Base-by-base conservation (phyloP, 2,888 invertebrate genomes). In the Hemaris fuciformis region DNA sequence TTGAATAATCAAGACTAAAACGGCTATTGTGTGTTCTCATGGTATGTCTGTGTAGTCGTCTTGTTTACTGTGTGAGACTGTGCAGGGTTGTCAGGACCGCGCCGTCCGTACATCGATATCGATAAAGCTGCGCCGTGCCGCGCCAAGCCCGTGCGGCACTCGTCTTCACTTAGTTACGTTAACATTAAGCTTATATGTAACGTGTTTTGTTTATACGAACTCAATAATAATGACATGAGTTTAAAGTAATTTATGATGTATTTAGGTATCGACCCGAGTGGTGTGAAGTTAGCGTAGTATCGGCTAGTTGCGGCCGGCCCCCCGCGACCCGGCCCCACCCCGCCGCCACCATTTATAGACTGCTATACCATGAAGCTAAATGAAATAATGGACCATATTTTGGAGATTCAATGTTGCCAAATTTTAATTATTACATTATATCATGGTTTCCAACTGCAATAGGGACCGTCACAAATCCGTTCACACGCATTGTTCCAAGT, bases 141-240 rank as follows among this genome's bases (percentile, higher is more conserved):
- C 34, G 34, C 10, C 10, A 45, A 2, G 22, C 10, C 3, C 45
- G 45, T 1, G 45, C 23, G 10, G 23, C 8, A 25, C 57, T 63
- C 58, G 60, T 59, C 67, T 69, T 69, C 69, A 67, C 63, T 59
- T 63, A 58, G 66, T 69, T 71, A 73, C 69, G 57, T 65, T 71
- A 71, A 41, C 60, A 62, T 66, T 69, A 72, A 66, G 67, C 71
- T 66, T 73, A 64, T 72, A 62, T 43, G 56, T 61, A 25, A 63
- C 57, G 34, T 65, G 60, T 68, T 65, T 67, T 63, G 62, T 68
- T 70, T 67, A 57, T 62, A 38, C 38, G 63, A 64, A 63, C 66
- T 46, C 31, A 25, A 45, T 25, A 7, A 23, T 31, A 43, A 48
- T 42, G 64, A 34, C 66, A 25, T 66, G 70, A 67, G 46, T 69